Evolutionary conservation across 2,797 vertebrate genomes (phyloP), one percentile per base, ranked within the genome.

Genomic region (Centropyge bicolor): DNA sequence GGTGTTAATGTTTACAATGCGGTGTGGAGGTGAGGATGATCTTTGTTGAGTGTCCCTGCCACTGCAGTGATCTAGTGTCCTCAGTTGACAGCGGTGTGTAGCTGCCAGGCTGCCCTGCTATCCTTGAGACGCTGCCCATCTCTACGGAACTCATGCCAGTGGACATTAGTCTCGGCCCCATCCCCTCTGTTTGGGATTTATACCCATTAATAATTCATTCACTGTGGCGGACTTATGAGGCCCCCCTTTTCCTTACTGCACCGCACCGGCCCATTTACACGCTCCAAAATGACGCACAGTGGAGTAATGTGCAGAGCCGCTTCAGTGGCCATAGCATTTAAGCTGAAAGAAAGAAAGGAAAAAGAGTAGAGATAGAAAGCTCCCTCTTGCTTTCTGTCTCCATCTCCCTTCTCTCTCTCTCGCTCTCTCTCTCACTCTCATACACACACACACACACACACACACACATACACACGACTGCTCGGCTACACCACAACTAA

Each of bases 121-220:
- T 90, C 92, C 91, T 92, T 91, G 90, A 95, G 88, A 86, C 22
- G 61, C 88, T 89, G 88, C 83, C 92, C 90, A 87, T 91, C 89
- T 90, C 89, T 51, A 74, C 70, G 64, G 82, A 65, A 71, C 84
- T 91, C 88, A 81, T 85, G 91, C 91, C 90, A 92, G 89, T 82
- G 85, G 91, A 94, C 92, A 92, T 95, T 94, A 92, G 92, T 93
- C 92, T 93, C 91, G 66, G 90, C 83, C 80, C 72, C 75, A 77
- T 93, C 92, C 27, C 91, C 87, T 91, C 90, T 91, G 88, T 92
- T 91, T 82, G 78, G 90, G 88, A 94, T 94, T 94, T 93, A 93
- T 85, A 88, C 65, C 87, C 88, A 93, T 95, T 93, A 94, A 95
- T 95, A 94, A 95, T 94, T 95, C 88, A 95, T 94, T 85, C 86